A percentile compares a stretch with the other conserved stretches of the same genome.
Evolutionary conservation across 2,113 vertebrate species (phyloP).

Genomic region (Pithys albifrons): DNA sequence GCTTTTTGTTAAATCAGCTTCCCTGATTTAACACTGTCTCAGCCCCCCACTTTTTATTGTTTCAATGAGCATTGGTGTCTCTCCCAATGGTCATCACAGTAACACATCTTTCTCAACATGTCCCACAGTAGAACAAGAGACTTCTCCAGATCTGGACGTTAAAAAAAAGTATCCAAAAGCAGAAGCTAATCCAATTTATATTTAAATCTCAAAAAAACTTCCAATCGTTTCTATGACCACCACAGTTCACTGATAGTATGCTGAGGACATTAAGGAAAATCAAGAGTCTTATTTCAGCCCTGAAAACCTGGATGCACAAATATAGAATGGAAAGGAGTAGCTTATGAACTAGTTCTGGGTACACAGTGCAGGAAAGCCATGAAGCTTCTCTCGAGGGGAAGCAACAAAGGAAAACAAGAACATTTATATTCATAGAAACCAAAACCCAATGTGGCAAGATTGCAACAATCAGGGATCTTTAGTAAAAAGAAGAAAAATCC

Average conservation of each 20-base stretch:
- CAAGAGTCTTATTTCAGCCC: background rate
- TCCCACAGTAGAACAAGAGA: background rate
- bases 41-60: background rate
- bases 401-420: background rate
- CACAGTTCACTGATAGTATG: background rate
- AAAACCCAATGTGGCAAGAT: background rate
- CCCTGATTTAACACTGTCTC: background rate
- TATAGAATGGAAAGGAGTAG: background rate
- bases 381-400: background rate
- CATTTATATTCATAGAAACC: background rate
- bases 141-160: background rate
- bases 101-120: background rate
- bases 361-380: background rate
- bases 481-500: background rate
- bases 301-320: background rate
- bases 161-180: background rate
- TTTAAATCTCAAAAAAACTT: background rate
- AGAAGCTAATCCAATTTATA: background rate
- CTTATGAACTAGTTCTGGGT: background rate
- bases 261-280: background rate
- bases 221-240: background rate
- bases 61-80: background rate
- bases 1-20: background rate
- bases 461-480: background rate
- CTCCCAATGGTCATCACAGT: background rate